phyloP scores from a whole-genome alignment of 1,140 invertebrate species.

The Agrilus planipennis region DNA sequence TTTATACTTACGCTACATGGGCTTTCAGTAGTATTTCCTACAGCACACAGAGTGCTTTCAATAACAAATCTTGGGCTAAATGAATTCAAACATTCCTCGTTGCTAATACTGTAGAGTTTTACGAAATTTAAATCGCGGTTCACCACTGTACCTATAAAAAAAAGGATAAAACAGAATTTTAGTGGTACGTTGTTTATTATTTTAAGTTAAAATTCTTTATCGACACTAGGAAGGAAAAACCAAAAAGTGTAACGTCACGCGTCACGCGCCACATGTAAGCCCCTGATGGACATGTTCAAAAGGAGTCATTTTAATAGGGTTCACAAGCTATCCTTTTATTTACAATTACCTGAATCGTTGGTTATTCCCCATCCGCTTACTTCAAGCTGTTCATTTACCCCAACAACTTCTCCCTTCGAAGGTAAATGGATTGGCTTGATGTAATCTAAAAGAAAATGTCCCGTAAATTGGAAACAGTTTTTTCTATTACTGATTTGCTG shows the following conservation, averaged over 20 bases:
- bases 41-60: slow-evolving; percentile 15
- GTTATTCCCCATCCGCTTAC: slow-evolving; percentile 25
- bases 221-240: too few relatives aligned
- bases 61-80: slow-evolving; percentile 12
- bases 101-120: slow-evolving; percentile 15
- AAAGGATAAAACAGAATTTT: too few relatives aligned
- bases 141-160: slow-evolving; percentile 11
- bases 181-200: not conserved
- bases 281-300: too few relatives aligned
- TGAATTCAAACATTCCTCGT: slow-evolving; percentile 10
- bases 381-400: slow-evolving; percentile 8
- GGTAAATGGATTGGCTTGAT: slow-evolving; percentile 11
- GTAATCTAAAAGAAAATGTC: slow-evolving; percentile 7
- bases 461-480: too few relatives aligned
- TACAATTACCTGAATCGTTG: slow-evolving; percentile 9
- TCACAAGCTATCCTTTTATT: too few relatives aligned
- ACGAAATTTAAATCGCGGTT: slow-evolving; percentile 17
- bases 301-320: too few relatives aligned
- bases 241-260: too few relatives aligned
- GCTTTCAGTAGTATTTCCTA: slow-evolving; percentile 14
- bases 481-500: too few relatives aligned
- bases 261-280: too few relatives aligned
- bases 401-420: not conserved
- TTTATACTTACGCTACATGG: slow-evolving; percentile 16
- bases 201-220: too few relatives aligned